Evolutionary conservation across 2,113 vertebrate genomes (phyloP).

Genomic region (Athene noctua): DNA sequence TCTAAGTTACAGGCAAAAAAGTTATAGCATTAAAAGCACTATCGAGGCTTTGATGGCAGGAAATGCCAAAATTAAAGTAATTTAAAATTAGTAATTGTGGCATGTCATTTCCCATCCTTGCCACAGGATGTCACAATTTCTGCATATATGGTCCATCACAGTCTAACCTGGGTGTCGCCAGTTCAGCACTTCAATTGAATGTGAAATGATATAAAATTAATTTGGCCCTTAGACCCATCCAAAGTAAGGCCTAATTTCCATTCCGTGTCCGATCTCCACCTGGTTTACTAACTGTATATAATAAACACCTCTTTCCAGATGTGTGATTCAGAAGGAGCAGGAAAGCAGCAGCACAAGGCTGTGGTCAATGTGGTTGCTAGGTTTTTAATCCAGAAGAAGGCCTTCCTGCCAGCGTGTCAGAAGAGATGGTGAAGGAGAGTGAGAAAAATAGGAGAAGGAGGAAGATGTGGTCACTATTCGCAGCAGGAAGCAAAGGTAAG

Average conservation of each 20-base stretch:
- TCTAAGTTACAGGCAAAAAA: background rate
- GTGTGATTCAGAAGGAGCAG: background rate
- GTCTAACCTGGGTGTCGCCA: background rate
- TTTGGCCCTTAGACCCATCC: background rate
- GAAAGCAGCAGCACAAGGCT: background rate
- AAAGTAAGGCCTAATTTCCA: background rate
- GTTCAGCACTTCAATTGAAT: background rate
- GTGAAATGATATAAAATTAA: background rate
- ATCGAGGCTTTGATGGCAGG: background rate
- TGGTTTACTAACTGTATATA: background rate
- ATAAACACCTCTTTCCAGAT: background rate
- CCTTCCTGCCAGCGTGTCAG: background rate
- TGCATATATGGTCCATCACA: background rate
- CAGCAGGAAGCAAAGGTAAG: background rate
- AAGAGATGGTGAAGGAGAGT: background rate
- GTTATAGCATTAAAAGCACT: background rate
- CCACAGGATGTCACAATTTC: conserved; percentile 43
- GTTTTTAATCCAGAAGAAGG: background rate
- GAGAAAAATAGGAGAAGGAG: background rate
- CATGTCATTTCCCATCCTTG: background rate
- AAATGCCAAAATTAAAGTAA: background rate
- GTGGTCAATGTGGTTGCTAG: background rate
- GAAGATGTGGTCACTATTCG: background rate
- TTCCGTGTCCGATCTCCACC: fast-evolving
- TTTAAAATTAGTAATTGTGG: background rate